A percentile compares a stretch with the other conserved stretches of the same genome.
Evolutionary conservation across 2,888 invertebrate genomes (phyloP).

Genomic region (Pseudococcus jackbeardsleyi): DNA sequence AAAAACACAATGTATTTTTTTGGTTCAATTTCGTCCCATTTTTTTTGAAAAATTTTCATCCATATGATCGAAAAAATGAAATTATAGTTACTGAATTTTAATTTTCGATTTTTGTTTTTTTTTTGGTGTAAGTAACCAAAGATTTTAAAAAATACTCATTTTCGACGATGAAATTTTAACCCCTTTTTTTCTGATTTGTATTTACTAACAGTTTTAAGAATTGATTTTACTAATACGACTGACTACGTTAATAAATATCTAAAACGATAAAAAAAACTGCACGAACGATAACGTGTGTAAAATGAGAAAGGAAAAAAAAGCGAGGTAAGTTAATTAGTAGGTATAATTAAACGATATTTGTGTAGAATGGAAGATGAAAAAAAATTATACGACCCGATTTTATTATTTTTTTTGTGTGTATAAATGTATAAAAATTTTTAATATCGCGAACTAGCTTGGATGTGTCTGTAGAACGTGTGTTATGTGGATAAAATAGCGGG

Average conservation of each 20-base stretch:
- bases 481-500: neutral
- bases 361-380: neutral
- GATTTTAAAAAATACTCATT: neutral
- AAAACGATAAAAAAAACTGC: neutral
- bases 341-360: slow-evolving; percentile 19
- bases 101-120: neutral
- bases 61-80: neutral
- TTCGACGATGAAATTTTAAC: slow-evolving; percentile 14
- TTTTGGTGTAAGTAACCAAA: neutral
- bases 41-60: neutral
- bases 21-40: neutral
- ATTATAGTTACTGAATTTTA: slow-evolving; percentile 12
- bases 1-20: neutral
- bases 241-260: slow-evolving; percentile 5
- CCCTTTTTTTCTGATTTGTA: neutral
- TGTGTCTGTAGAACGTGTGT: slow-evolving; percentile 23
- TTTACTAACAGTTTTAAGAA: slow-evolving; percentile 22
- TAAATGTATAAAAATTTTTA: slow-evolving; percentile 39
- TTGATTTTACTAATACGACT: slow-evolving; percentile 39
- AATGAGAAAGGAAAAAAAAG: neutral
- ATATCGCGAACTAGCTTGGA: slow-evolving; percentile 39
- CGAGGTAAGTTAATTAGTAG: slow-evolving; percentile 44
- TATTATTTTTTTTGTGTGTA: neutral
- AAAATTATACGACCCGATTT: neutral
- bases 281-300: neutral